Conservation (phyloP, 2,113 vertebrate genomes). For the Hydrochoerus hydrochaeris region DNA sequence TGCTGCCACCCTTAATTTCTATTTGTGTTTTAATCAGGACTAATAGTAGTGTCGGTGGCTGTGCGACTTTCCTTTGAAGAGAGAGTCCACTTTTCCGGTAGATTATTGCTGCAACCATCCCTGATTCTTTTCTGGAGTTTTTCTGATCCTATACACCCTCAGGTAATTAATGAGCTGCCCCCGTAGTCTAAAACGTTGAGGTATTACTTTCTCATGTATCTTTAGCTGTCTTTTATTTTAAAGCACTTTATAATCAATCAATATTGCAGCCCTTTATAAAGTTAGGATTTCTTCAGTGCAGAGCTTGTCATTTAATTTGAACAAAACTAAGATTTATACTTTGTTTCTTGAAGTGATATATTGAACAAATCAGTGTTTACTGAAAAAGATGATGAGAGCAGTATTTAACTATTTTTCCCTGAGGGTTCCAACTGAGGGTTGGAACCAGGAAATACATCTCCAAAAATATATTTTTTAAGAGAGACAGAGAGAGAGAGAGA, state of each 20-base stretch:
- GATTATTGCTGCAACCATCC: constrained; percentile 84
- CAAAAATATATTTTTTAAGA: background rate
- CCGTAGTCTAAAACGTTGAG: background rate
- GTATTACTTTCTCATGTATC: constrained; percentile 8
- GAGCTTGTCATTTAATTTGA: constrained; percentile 7
- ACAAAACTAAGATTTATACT: background rate
- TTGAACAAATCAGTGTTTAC: background rate
- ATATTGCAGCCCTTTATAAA: background rate
- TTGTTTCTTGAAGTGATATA: background rate
- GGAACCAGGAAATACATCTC: background rate
- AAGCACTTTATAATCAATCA: constrained; percentile 34
- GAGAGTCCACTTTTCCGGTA: constrained; percentile 81
- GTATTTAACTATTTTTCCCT: background rate
- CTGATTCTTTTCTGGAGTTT: constrained; percentile 93
- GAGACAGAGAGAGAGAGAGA: too few relatives aligned
- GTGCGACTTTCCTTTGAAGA: constrained; percentile 84
- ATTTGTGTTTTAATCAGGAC: constrained; percentile 85
- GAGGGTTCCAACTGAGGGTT: background rate
- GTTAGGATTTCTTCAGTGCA: background rate
- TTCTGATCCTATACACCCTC: constrained; percentile 90
- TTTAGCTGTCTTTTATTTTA: constrained; percentile 10
- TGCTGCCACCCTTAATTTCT: background rate
- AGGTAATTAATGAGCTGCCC: constrained; percentile 86
- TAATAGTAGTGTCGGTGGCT: constrained; percentile 91
- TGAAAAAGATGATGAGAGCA: background rate